Conservation (phyloP, 2,797 vertebrate species). For the Dermochelys coriacea region DNA sequence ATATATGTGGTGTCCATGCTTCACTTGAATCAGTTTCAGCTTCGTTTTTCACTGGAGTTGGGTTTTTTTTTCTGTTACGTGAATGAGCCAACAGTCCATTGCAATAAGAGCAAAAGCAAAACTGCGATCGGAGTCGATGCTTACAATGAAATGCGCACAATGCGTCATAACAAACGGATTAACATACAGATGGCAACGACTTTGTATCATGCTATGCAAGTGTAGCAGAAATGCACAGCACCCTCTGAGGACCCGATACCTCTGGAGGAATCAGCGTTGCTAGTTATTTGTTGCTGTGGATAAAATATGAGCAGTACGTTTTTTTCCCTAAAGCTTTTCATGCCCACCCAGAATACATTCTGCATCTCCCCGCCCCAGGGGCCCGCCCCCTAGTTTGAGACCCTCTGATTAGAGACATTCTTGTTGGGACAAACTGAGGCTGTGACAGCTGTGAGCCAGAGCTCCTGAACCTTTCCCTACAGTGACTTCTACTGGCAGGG, state of each 20-base stretch:
- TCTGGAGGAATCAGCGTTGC: neutral
- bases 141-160: neutral
- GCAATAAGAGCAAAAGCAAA: neutral
- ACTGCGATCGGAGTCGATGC: neutral
- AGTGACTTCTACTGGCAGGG: neutral
- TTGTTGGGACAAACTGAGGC: neutral
- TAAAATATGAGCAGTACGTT: neutral
- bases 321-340: neutral
- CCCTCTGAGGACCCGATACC: neutral
- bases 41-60: neutral
- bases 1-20: too few species aligned
- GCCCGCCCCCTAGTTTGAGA: neutral
- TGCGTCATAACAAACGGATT: neutral
- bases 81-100: neutral
- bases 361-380: too few species aligned
- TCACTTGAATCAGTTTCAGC: neutral
- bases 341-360: neutral
- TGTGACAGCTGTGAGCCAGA: neutral
- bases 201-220: neutral
- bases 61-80: neutral
- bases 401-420: neutral
- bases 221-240: neutral
- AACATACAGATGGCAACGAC: neutral
- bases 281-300: neutral
- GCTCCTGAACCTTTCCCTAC: neutral